Conservation (phyloP, 2,113 vertebrate species). For the Morone chrysops region DNA sequence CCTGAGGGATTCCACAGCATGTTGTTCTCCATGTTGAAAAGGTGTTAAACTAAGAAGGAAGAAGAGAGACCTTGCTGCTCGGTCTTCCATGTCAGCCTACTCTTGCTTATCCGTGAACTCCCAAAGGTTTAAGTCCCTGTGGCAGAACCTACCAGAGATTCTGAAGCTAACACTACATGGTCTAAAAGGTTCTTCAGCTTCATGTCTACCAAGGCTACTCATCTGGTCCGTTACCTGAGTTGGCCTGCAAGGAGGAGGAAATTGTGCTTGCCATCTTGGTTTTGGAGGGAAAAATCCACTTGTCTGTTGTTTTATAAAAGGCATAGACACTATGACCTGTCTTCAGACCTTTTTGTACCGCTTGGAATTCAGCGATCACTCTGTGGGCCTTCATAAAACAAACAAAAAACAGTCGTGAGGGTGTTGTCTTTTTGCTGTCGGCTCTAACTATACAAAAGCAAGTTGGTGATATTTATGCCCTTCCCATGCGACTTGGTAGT, state of each 20-base stretch:
- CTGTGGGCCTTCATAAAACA: not conserved
- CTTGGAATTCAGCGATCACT: not conserved
- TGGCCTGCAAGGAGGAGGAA: not conserved
- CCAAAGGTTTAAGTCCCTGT: slow-evolving; percentile 9
- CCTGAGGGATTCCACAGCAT: not conserved
- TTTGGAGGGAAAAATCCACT: not conserved
- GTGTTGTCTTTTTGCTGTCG: not conserved
- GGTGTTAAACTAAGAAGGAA: not conserved
- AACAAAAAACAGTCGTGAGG: not conserved
- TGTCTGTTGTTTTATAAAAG: not conserved
- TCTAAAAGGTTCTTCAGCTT: not conserved
- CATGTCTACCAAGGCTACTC: not conserved
- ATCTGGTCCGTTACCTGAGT: not conserved
- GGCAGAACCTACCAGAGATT: not conserved
- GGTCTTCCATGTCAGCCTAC: slow-evolving; percentile 5
- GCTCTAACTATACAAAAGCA: not conserved
- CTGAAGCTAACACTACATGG: not conserved
- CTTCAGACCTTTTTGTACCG: not conserved
- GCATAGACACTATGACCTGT: not conserved
- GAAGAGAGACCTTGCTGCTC: not conserved
- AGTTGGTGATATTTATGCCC: not conserved
- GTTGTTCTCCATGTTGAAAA: not conserved
- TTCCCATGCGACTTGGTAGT: not conserved
- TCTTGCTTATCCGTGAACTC: slow-evolving; percentile 29
- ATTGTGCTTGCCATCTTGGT: not conserved